A percentile compares a stretch with the other conserved stretches of the same genome.
Evolutionary conservation across 2,888 invertebrate genomes (phyloP).

Genomic region (Hermodice carunculata): DNA sequence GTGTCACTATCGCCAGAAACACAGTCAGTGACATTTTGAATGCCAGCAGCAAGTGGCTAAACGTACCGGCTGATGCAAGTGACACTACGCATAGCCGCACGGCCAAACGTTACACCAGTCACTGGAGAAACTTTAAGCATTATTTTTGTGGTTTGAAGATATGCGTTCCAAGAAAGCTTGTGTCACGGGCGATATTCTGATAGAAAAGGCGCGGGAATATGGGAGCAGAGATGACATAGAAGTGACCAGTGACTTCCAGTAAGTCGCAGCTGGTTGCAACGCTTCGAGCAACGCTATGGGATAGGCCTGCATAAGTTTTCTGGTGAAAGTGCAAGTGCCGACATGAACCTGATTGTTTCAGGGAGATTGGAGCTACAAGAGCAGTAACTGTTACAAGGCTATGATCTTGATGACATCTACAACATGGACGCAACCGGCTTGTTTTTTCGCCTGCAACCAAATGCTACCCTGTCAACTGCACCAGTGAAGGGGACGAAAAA

Average conservation of each 20-base stretch:
- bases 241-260: neutral
- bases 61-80: too few species aligned
- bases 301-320: neutral
- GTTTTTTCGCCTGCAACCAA: slow-evolving; percentile 32
- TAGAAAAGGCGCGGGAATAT: neutral
- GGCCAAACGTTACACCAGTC: too few species aligned
- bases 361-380: neutral
- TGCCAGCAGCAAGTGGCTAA: too few species aligned
- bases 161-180: neutral
- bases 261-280: neutral
- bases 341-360: neutral
- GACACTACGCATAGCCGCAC: too few species aligned
- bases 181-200: slow-evolving; percentile 2
- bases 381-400: slow-evolving; percentile 17
- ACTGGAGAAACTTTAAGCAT: slow-evolving; percentile 4
- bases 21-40: too few species aligned
- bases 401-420: slow-evolving; percentile 32
- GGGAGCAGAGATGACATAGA: neutral
- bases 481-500: slow-evolving; percentile 20
- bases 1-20: too few species aligned
- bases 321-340: neutral
- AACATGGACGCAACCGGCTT: slow-evolving; percentile 37
- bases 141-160: neutral
- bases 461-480: slow-evolving; percentile 22
- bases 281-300: neutral